Evolutionary conservation across 2,888 invertebrate genomes (phyloP).

Genomic region (Pyrochroa serraticornis): DNA sequence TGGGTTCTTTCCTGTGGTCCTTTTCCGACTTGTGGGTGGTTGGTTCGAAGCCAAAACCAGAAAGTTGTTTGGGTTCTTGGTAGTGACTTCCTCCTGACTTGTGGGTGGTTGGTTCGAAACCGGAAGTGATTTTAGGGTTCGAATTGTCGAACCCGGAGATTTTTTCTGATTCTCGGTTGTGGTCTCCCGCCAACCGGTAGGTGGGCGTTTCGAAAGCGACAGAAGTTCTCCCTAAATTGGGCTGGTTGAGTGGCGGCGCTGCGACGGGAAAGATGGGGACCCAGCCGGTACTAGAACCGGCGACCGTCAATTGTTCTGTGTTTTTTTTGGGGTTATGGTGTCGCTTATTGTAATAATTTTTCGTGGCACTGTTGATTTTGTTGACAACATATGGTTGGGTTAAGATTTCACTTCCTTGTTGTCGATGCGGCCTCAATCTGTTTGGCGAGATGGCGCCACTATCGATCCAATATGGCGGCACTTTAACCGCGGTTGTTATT

Average conservation of each 20-base stretch:
- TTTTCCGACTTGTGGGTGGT: no score
- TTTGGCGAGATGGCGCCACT: slow-evolving; percentile 6
- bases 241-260: background rate
- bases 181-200: background rate
- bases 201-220: background rate
- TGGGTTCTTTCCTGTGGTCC: no score
- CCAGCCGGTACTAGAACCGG: background rate
- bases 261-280: background rate
- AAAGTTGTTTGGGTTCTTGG: no score
- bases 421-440: slow-evolving; percentile 5
- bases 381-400: slow-evolving; percentile 9
- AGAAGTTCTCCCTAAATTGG: no score
- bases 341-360: slow-evolving; percentile 2
- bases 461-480: slow-evolving; percentile 35
- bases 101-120: no score
- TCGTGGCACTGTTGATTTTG: slow-evolving; percentile 8
- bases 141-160: no score
- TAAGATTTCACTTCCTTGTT: slow-evolving; percentile 14
- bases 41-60: no score
- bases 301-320: background rate
- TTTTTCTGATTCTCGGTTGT: no score
- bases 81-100: no score
- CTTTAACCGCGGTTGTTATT: slow-evolving; percentile 32
- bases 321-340: slow-evolving; percentile 9
- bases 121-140: no score